These are phyloP conservation scores for Pachycephus smyrnensis DNA, from an alignment of 2,888 invertebrate species.

Conservation along the genomic window DNA sequence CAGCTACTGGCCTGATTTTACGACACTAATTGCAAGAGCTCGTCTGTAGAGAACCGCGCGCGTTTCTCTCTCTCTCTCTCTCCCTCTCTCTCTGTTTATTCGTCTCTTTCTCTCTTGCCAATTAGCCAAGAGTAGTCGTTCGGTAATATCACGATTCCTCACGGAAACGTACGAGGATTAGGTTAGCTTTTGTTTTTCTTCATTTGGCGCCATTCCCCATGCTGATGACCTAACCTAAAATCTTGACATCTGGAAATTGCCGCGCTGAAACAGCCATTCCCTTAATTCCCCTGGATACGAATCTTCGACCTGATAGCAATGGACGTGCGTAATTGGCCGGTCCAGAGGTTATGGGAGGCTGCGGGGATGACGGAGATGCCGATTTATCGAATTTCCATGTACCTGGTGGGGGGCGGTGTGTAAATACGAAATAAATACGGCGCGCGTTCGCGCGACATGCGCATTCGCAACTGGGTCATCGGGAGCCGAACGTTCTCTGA, in stretches of 20 bases:
- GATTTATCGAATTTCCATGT: slow-evolving; percentile 34
- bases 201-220: not conserved
- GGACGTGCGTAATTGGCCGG: not conserved
- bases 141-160: not conserved
- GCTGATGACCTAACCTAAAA: not conserved
- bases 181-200: not conserved
- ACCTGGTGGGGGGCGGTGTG: slow-evolving; percentile 13
- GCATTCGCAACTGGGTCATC: slow-evolving; percentile 64
- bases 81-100: not conserved
- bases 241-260: not conserved
- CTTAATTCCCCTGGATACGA: not conserved
- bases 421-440: slow-evolving; percentile 50
- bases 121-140: not conserved
- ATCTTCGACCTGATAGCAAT: not conserved
- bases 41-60: not conserved
- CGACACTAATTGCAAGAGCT: not conserved
- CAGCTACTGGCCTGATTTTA: not conserved
- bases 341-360: not conserved
- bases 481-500: slow-evolving; percentile 38
- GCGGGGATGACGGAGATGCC: slow-evolving; percentile 14
- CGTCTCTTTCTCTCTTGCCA: not conserved
- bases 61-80: not conserved
- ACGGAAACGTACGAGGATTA: not conserved
- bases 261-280: not conserved
- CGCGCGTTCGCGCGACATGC: slow-evolving; percentile 62